Percentiles rank a stretch among this genome's conserved stretches.
phyloP scores from a whole-genome alignment of 2,888 invertebrate species.

The Asteroscopus sphinx region DNA sequence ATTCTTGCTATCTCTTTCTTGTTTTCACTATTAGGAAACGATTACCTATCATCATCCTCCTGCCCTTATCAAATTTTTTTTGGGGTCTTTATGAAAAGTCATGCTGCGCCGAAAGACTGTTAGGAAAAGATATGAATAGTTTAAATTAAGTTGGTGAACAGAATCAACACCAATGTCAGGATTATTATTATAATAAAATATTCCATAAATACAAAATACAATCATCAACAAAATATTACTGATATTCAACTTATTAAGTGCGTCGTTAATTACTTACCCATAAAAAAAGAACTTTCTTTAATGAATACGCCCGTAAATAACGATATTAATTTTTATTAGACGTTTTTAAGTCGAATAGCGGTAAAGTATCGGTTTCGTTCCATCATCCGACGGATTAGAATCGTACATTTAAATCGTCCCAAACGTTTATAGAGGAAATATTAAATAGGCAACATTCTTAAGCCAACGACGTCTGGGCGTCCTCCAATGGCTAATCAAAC shows the following conservation, averaged over 20 bases:
- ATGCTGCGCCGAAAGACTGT: too few species aligned
- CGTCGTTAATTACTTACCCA: constrained; percentile 70
- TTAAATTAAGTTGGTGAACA: too few species aligned
- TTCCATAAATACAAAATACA: constrained; percentile 28
- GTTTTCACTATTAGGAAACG: too few species aligned
- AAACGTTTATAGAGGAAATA: constrained; percentile 77
- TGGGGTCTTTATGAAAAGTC: too few species aligned
- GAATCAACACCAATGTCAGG: too few species aligned
- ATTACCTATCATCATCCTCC: too few species aligned
- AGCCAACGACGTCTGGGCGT: constrained; percentile 66
- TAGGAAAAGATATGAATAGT: too few species aligned
- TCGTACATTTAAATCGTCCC: constrained; percentile 73
- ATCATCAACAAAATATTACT: constrained; percentile 41
- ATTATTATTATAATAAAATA: constrained; percentile 19
- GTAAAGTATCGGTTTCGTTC: constrained; percentile 74
- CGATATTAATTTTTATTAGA: constrained; percentile 78
- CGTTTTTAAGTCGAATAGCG: constrained; percentile 78
- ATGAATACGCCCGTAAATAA: constrained; percentile 74
- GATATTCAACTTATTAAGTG: constrained; percentile 64
- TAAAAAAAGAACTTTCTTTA: constrained; percentile 67
- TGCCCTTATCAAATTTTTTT: too few species aligned
- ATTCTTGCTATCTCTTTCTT: too few species aligned
- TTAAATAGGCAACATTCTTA: constrained; percentile 79
- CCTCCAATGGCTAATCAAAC: constrained; percentile 75
- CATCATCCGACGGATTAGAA: constrained; percentile 71